phyloP scores from a whole-genome alignment of 2,888 invertebrate genomes.

The Tromatobia lineatoria region DNA sequence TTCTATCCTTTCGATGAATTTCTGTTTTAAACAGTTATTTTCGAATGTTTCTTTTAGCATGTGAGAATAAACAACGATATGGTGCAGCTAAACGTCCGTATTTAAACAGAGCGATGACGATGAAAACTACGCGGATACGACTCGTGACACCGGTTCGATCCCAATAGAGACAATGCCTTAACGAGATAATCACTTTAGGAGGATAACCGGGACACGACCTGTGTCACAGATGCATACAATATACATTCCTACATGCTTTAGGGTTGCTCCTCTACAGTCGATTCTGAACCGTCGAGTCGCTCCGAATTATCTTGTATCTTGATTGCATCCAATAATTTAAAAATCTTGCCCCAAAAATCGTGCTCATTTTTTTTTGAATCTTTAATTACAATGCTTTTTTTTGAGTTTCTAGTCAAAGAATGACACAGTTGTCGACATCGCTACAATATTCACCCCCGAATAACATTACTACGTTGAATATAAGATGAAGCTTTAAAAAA shows the following conservation, averaged over 20 bases:
- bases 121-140: constrained; percentile 46
- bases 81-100: constrained; percentile 14
- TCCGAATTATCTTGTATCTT: too few species aligned
- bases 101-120: constrained; percentile 41
- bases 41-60: background rate
- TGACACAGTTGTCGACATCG: background rate
- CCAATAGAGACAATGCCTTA: constrained; percentile 80
- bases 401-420: background rate
- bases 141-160: constrained; percentile 73
- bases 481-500: too few species aligned
- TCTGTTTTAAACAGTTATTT: background rate
- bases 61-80: background rate
- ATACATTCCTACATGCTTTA: constrained; percentile 39
- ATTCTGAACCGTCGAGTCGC: too few species aligned
- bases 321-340: too few species aligned
- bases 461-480: background rate
- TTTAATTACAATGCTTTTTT: background rate
- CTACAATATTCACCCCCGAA: background rate
- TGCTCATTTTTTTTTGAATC: background rate
- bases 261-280: background rate
- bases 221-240: constrained; percentile 54
- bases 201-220: constrained; percentile 72
- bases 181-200: constrained; percentile 82
- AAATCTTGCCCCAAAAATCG: background rate
- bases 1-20: background rate